phyloP scores from a whole-genome alignment of 2,888 invertebrate species.

The Lasius fuliginosus region DNA sequence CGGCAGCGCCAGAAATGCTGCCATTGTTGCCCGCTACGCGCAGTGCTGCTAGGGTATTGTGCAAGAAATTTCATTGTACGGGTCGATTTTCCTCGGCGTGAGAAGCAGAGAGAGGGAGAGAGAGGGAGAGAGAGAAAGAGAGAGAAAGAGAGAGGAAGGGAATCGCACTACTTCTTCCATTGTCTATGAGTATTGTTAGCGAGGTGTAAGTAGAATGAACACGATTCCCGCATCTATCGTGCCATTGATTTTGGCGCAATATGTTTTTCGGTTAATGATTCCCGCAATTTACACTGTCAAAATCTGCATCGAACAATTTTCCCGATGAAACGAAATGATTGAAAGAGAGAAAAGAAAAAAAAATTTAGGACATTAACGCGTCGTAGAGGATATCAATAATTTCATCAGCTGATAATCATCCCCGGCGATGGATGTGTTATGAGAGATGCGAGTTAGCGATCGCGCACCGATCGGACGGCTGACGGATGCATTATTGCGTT shows the following conservation, averaged over 20 bases:
- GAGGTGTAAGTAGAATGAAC: slow-evolving; percentile 32
- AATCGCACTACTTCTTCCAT: slow-evolving; percentile 40
- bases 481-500: slow-evolving; percentile 70
- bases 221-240: slow-evolving; percentile 32
- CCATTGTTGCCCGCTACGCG: slow-evolving; percentile 44
- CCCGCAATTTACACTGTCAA: slow-evolving; percentile 13
- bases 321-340: not conserved
- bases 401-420: slow-evolving; percentile 44
- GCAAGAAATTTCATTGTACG: slow-evolving; percentile 32
- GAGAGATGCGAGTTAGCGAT: slow-evolving; percentile 59
- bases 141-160: too few relatives aligned
- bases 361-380: not conserved
- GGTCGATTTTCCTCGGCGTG: slow-evolving; percentile 20
- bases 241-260: slow-evolving; percentile 21
- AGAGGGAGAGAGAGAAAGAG: not conserved
- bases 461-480: slow-evolving; percentile 46
- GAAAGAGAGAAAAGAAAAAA: not conserved
- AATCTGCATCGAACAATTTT: slow-evolving; percentile 9
- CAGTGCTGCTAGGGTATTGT: slow-evolving; percentile 41
- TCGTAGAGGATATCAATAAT: slow-evolving; percentile 15
- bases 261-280: slow-evolving; percentile 20
- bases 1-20: slow-evolving; percentile 11
- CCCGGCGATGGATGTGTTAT: slow-evolving; percentile 63
- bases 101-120: not conserved
- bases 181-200: slow-evolving; percentile 40